Percentiles rank a stretch among this genome's conserved stretches.
Conservation (phyloP, 2,113 vertebrate species). For the Caranx ignobilis region DNA sequence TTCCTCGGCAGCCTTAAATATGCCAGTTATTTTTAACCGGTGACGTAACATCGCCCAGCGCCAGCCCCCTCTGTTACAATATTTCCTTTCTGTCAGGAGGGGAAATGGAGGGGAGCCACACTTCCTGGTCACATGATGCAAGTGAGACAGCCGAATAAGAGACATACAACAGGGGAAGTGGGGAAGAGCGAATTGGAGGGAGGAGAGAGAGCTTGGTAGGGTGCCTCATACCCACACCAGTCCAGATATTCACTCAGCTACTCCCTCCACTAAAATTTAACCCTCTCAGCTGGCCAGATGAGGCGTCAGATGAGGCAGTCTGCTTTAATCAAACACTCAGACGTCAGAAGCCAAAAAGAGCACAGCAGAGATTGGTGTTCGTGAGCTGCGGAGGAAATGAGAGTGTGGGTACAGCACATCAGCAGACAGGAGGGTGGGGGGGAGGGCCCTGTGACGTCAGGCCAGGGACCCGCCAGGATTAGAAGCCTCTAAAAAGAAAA, state of each 20-base stretch:
- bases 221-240: conserved; percentile 58
- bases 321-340: conserved; percentile 81
- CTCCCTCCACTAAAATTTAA: conserved; percentile 72
- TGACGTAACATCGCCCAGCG: conserved; percentile 89
- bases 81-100: conserved; percentile 95
- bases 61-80: conserved; percentile 91
- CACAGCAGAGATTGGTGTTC: conserved; percentile 87
- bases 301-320: conserved; percentile 69
- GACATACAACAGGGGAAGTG: conserved; percentile 67
- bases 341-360: conserved; percentile 85
- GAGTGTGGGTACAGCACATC: conserved; percentile 89
- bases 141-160: conserved; percentile 86
- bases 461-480: conserved; percentile 90
- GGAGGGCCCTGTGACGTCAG: conserved; percentile 89
- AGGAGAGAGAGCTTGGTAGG: conserved; percentile 59
- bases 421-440: conserved; percentile 85
- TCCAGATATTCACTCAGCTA: conserved; percentile 52
- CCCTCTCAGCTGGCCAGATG: conserved; percentile 77
- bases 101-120: conserved; percentile 95
- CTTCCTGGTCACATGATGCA: conserved; percentile 95
- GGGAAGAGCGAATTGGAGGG: conserved; percentile 52
- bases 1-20: conserved; percentile 99
- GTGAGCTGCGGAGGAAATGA: conserved; percentile 90
- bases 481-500: conserved; percentile 98
- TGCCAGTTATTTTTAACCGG: conserved; percentile 99